These are phyloP conservation scores for Heterohyrax brucei DNA, from an alignment of 2,797 vertebrate species.

Conservation along the genomic window DNA sequence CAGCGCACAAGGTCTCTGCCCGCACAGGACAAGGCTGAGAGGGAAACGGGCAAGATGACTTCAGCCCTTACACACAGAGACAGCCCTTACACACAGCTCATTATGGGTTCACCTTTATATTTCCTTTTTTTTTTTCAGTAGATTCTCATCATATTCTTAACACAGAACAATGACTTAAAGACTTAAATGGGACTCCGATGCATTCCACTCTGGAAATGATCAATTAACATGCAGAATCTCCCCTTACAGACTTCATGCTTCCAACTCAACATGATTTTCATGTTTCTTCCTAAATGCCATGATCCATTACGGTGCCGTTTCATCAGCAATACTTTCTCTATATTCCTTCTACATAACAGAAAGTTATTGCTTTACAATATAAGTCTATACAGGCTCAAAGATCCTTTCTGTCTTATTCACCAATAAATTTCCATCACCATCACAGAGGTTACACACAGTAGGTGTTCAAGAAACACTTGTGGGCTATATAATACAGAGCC, in stretches of 20 bases:
- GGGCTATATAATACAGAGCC: too few relatives aligned
- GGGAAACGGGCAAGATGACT: neutral
- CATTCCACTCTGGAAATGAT: neutral
- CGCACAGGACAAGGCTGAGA: neutral
- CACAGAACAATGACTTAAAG: neutral
- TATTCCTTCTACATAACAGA: neutral
- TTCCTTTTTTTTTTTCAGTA: too few relatives aligned
- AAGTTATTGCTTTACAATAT: neutral
- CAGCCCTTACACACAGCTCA: neutral
- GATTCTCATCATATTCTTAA: too few relatives aligned
- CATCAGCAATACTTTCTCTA: neutral
- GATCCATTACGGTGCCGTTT: neutral
- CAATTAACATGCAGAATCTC: neutral
- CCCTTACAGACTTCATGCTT: neutral
- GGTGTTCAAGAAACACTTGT: too few relatives aligned
- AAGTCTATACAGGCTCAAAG: neutral
- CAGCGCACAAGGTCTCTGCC: neutral
- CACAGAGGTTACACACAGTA: too few relatives aligned
- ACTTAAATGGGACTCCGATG: rapidly evolving
- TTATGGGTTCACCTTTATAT: neutral
- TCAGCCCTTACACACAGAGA: neutral
- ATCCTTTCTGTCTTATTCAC: too few relatives aligned
- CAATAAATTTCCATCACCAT: too few relatives aligned
- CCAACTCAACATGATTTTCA: neutral
- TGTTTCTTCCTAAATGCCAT: neutral